Percentiles rank a stretch among this genome's conserved stretches.
Conservation (phyloP, 2,888 invertebrate species). For the Bombylius discolor region DNA sequence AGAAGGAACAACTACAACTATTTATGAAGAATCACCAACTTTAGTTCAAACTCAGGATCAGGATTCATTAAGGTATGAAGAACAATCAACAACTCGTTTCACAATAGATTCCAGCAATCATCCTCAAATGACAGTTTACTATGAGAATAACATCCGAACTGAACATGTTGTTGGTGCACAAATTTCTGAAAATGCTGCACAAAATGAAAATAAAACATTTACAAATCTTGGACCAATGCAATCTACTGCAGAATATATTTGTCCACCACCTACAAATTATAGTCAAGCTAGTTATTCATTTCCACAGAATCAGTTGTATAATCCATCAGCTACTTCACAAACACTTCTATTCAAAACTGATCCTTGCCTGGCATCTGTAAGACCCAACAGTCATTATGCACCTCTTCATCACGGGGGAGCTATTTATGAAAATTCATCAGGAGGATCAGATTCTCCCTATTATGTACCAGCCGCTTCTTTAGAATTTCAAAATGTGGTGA, state of each 20-base stretch:
- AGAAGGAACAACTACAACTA: slow-evolving; percentile 15
- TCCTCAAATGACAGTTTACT: slow-evolving; percentile 16
- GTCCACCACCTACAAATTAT: not conserved
- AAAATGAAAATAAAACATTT: slow-evolving; percentile 31
- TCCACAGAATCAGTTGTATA: slow-evolving; percentile 22
- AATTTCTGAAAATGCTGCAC: not conserved
- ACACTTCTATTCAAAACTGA: slow-evolving; percentile 30
- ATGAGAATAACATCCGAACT: slow-evolving; percentile 11
- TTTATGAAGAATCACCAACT: slow-evolving; percentile 14
- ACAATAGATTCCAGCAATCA: not conserved
- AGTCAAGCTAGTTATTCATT: not conserved
- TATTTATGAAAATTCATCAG: slow-evolving; percentile 24
- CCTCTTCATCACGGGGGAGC: slow-evolving; percentile 10
- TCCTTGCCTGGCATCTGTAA: slow-evolving; percentile 27
- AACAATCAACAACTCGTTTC: slow-evolving; percentile 13
- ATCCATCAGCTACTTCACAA: slow-evolving; percentile 19
- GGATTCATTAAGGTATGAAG: slow-evolving; percentile 10
- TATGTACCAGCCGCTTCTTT: slow-evolving; percentile 16
- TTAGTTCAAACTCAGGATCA: slow-evolving; percentile 9
- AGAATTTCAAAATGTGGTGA: slow-evolving; percentile 26
- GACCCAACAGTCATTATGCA: slow-evolving; percentile 23
- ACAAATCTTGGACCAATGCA: slow-evolving; percentile 28
- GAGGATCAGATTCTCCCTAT: slow-evolving; percentile 24
- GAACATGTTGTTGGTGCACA: not conserved
- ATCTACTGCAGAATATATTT: slow-evolving; percentile 5